phyloP scores from a whole-genome alignment of 2,888 invertebrate species.

The Chrysolina oricalcia region DNA sequence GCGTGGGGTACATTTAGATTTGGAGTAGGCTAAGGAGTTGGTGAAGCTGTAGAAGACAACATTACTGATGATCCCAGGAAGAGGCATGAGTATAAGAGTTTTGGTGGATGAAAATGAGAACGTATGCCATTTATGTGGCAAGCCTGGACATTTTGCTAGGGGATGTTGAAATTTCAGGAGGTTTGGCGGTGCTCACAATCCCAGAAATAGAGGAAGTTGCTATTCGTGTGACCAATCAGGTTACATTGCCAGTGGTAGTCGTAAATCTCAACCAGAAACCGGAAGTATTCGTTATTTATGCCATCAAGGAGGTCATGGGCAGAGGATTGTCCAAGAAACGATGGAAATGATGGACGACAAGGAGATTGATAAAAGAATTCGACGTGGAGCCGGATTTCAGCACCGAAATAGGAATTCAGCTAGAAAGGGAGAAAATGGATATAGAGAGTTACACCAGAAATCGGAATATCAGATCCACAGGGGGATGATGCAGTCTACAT shows the following conservation, averaged over 20 bases:
- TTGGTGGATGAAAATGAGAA: background rate
- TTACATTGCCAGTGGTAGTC: background rate
- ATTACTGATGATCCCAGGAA: slow-evolving; percentile 16
- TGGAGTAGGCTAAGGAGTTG: slow-evolving; percentile 17
- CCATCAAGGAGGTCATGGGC: background rate
- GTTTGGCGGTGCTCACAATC: background rate
- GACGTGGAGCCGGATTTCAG: background rate
- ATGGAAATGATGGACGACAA: background rate
- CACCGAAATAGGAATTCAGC: background rate
- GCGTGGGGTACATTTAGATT: background rate
- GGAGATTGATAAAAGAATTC: background rate
- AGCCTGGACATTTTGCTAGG: background rate
- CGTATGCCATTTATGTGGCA: slow-evolving; percentile 4
- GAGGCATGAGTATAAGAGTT: background rate
- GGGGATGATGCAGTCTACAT: background rate
- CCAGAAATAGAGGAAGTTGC: background rate
- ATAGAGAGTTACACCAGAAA: background rate
- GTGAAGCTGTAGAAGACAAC: slow-evolving; percentile 7
- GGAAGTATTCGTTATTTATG: background rate
- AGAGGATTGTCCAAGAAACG: background rate
- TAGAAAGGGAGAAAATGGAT: background rate
- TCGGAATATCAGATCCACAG: background rate
- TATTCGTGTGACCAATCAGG: background rate
- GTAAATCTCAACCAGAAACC: background rate
- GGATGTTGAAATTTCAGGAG: slow-evolving; percentile 15